Percentiles rank a stretch among this genome's conserved stretches.
These are phyloP conservation scores for Chelonus formosanus DNA, from an alignment of 2,888 invertebrate genomes.

Conservation along the genomic window DNA sequence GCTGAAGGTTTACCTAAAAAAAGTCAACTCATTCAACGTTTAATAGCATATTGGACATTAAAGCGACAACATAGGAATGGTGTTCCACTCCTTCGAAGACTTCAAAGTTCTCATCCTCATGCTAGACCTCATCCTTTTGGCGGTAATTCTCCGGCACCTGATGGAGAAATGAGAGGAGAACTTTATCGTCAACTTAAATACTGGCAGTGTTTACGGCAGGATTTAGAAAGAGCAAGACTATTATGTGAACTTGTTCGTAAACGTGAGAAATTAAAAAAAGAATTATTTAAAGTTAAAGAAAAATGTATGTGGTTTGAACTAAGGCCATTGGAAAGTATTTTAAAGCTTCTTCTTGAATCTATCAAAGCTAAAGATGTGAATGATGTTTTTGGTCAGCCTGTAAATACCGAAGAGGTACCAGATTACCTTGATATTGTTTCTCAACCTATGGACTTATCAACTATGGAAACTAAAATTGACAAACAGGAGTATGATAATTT, in stretches of 20 bases:
- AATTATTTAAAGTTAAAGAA: constrained; percentile 81
- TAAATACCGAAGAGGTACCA: constrained; percentile 86
- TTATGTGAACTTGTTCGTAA: constrained; percentile 95
- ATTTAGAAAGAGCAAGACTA: constrained; percentile 88
- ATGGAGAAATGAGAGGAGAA: constrained; percentile 68
- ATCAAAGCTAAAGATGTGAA: constrained; percentile 82
- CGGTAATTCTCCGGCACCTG: constrained; percentile 54
- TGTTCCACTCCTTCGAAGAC: constrained; percentile 87
- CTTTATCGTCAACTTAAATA: constrained; percentile 88
- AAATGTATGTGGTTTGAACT: constrained; percentile 83
- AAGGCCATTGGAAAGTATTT: constrained; percentile 82
- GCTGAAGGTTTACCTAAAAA: constrained; percentile 73
- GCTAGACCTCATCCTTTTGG: constrained; percentile 57
- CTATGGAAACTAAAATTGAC: constrained; percentile 84
- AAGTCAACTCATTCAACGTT: constrained; percentile 84
- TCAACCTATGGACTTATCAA: constrained; percentile 88
- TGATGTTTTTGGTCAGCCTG: constrained; percentile 92
- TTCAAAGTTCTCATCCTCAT: constrained; percentile 72
- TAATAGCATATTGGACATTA: constrained; percentile 96
- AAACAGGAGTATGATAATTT: constrained; percentile 75
- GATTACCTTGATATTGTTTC: constrained; percentile 89
- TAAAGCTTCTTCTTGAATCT: constrained; percentile 79
- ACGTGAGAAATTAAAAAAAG: constrained; percentile 92
- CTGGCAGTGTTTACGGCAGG: constrained; percentile 93
- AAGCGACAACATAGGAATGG: constrained; percentile 95